A percentile compares a stretch with the other conserved stretches of the same genome.
Conservation (phyloP, 2,797 vertebrate genomes). For the Cyclura pinguis region DNA sequence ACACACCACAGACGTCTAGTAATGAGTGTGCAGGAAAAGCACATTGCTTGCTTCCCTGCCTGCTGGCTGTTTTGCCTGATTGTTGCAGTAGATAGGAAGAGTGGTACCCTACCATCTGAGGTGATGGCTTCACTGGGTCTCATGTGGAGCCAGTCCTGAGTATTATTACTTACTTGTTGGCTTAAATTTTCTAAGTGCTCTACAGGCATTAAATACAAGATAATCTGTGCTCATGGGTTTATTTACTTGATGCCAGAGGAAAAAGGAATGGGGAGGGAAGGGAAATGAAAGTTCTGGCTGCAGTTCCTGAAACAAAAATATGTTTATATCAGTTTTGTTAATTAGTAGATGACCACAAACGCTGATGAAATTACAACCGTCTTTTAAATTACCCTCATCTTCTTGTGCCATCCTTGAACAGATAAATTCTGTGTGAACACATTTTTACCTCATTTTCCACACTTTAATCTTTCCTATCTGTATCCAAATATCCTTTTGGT, state of each 20-base stretch:
- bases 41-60: too few species aligned
- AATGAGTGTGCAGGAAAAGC: too few species aligned
- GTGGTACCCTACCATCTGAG: too few species aligned
- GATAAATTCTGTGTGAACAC: background rate
- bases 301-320: background rate
- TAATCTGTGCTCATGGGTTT: background rate
- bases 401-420: background rate
- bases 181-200: background rate
- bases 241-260: background rate
- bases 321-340: background rate
- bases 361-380: background rate
- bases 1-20: too few species aligned
- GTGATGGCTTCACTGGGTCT: too few species aligned
- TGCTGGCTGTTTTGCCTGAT: too few species aligned
- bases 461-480: background rate
- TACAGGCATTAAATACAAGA: background rate
- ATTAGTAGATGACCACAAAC: background rate
- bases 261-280: background rate
- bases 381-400: background rate
- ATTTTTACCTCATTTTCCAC: background rate
- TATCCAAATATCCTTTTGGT: background rate
- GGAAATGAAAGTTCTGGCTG: background rate
- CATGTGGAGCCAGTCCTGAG: background rate
- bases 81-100: too few species aligned
- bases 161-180: background rate